phyloP scores from a whole-genome alignment of 2,888 invertebrate genomes.

The Odontocolon sp. region DNA sequence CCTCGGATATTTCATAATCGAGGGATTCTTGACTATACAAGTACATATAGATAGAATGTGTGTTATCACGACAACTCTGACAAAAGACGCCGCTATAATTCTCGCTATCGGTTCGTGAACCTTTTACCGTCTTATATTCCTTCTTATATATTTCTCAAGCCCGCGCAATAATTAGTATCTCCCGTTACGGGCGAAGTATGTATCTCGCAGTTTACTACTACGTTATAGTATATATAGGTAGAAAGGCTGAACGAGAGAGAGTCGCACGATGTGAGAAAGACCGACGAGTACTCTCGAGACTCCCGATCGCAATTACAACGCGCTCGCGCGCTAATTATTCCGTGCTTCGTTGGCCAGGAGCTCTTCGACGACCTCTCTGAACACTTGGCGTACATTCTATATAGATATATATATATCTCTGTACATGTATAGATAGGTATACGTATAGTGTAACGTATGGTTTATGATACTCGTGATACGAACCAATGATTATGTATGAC shows the following conservation, averaged over 20 bases:
- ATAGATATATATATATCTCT: not conserved
- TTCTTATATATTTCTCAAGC: not conserved
- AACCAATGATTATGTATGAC: slow-evolving; percentile 41
- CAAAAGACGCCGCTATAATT: slow-evolving; percentile 12
- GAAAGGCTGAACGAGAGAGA: not conserved
- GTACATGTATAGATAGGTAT: not conserved
- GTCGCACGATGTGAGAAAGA: slow-evolving; percentile 32
- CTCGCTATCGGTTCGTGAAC: slow-evolving; percentile 19
- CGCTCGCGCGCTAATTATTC: slow-evolving; percentile 64
- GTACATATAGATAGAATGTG: slow-evolving; percentile 1
- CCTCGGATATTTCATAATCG: too few species aligned
- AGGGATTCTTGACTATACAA: too few species aligned
- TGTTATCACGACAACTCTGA: not conserved
- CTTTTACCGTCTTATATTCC: not conserved
- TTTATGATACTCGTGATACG: slow-evolving; percentile 5
- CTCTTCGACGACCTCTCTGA: slow-evolving; percentile 57
- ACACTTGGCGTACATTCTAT: slow-evolving; percentile 26
- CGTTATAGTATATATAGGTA: not conserved
- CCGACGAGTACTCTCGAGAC: slow-evolving; percentile 19
- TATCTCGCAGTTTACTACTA: slow-evolving; percentile 4
- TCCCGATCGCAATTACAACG: slow-evolving; percentile 62
- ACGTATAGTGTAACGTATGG: too few species aligned
- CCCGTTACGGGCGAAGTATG: slow-evolving; percentile 30
- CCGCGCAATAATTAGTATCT: slow-evolving; percentile 41
- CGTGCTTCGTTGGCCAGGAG: slow-evolving; percentile 58